Base-by-base conservation (phyloP, 2,888 invertebrate genomes). In the Amphimallon solstitiale region DNA sequence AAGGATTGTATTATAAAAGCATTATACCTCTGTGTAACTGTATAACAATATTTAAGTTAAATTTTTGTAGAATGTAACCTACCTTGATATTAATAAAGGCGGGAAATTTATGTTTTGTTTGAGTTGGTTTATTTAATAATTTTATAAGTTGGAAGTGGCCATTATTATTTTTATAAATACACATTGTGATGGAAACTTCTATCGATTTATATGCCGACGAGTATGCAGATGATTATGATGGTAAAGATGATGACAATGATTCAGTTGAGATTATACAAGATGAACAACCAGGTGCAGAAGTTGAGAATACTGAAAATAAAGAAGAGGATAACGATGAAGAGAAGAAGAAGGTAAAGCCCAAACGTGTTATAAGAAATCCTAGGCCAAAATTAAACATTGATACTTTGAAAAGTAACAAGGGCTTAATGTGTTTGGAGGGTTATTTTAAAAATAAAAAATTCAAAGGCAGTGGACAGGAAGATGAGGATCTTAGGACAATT, bases 371-470 rank as follows among this genome's bases (percentile, higher is more conserved):
- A 0, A 86, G 86, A 66, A 90, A 90, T 78, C 91, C 91, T 0
- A 85, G 88, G 64, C 88, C 88, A 1, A 86, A 88, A 69, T 80
- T 94, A 17, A 89, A 92, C 70, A 86, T 88, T 0, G 89, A 90
- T 23, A 86, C 89, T 4, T 82, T 97, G 10, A 91, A 88, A 66
- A 92, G 94, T 0, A 87, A 89, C 0, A 87, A 93, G 72, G 97
- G 97, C 0, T 86, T 97, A 61, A 88, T 90, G n/a, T 88, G 90
- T 0, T 85, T 97, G 38, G 90, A 92, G 65, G 87, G 90, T 2
- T 87, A 92, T 76, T 96, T 94, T 75, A 89, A 92, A 76, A 89
- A 92, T 74, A 89, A 95, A 10, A 91, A 92, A 79, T 93, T 92
- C 74, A 88, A 88, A 80, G 94, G 94, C 68, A 15, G 15, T 0